These are phyloP conservation scores for Piprites chloris DNA, from an alignment of 2,113 vertebrate species.

Conservation along the genomic window DNA sequence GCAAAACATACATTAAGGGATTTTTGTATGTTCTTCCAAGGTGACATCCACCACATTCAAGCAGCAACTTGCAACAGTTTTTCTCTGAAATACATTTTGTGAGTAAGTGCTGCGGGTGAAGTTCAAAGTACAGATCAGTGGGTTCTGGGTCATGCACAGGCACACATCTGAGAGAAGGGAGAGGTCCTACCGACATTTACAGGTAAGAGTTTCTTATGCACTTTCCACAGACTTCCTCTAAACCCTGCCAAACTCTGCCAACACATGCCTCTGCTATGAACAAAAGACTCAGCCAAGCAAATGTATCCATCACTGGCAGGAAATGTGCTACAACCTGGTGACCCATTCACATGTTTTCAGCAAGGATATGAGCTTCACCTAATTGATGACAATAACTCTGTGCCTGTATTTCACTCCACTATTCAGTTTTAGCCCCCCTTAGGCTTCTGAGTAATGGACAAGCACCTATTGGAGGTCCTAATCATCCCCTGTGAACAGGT, in stretches of 20 bases:
- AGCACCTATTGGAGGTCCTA: not conserved
- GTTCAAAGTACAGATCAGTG: not conserved
- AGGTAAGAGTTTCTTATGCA: not conserved
- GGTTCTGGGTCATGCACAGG: not conserved
- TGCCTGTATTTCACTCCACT: not conserved
- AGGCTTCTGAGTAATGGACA: not conserved
- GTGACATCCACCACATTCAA: not conserved
- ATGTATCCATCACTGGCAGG: not conserved
- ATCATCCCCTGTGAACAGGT: not conserved
- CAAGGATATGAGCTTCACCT: not conserved
- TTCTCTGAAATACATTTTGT: not conserved
- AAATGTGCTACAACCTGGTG: not conserved
- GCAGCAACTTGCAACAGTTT: not conserved
- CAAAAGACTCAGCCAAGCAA: not conserved
- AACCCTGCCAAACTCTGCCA: slow-evolving; percentile 9
- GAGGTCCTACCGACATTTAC: not conserved
- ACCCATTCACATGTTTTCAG: not conserved
- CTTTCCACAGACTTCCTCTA: slow-evolving; percentile 16
- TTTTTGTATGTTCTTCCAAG: not conserved
- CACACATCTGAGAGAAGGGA: not conserved
- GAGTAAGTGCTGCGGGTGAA: not conserved
- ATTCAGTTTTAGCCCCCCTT: not conserved
- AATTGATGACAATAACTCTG: not conserved
- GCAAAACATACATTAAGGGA: not conserved
- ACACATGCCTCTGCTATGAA: not conserved